phyloP scores from a whole-genome alignment of 2,888 invertebrate genomes.

The Ceraclea dissimilis region DNA sequence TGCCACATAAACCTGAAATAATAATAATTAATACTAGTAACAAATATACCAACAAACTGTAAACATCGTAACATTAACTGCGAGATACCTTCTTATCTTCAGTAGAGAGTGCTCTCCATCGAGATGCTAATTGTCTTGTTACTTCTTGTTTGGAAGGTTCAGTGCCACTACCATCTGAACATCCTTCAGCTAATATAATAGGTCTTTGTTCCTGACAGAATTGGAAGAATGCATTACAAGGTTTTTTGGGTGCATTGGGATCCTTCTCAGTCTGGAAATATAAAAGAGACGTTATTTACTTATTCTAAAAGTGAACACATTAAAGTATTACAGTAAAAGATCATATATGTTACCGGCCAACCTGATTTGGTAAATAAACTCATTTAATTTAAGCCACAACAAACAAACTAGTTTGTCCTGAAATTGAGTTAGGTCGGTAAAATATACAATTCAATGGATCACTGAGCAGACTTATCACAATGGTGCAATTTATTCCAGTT shows the following conservation, averaged over 20 bases:
- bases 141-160: slow-evolving; percentile 70
- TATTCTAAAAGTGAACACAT: no score
- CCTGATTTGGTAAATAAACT: no score
- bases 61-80: background rate
- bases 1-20: slow-evolving; percentile 63
- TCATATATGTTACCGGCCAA: background rate
- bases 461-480: no score
- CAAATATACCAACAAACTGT: no score
- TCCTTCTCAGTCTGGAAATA: slow-evolving; percentile 38
- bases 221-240: slow-evolving; percentile 74
- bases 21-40: slow-evolving; percentile 13
- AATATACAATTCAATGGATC: no score
- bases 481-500: no score
- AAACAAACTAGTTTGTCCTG: no score
- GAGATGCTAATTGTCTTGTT: slow-evolving; percentile 63
- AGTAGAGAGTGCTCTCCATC: slow-evolving; percentile 62
- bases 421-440: no score
- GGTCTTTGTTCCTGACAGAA: slow-evolving; percentile 74
- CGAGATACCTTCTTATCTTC: slow-evolving; percentile 61
- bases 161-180: slow-evolving; percentile 52
- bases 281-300: no score
- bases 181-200: slow-evolving; percentile 59
- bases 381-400: no score
- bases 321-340: background rate
- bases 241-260: slow-evolving; percentile 71